These are phyloP conservation scores for Drosophila micromelanica DNA, from an alignment of 1,140 invertebrate genomes.

Conservation along the genomic window DNA sequence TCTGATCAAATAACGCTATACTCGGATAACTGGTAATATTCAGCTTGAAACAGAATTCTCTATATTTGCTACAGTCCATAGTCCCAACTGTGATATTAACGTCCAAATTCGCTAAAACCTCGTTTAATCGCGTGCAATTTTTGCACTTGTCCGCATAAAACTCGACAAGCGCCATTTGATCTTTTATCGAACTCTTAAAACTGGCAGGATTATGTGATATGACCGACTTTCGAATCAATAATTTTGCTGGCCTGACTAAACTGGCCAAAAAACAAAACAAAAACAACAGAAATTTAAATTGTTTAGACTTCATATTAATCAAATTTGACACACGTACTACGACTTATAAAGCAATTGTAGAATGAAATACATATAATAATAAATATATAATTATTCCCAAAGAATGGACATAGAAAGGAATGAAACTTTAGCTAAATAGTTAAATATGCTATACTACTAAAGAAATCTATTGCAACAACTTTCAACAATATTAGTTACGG, in stretches of 20 bases:
- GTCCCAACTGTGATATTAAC: background rate
- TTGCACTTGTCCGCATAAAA: background rate
- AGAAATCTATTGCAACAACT: too few species aligned
- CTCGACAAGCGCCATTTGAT: background rate
- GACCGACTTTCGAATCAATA: background rate
- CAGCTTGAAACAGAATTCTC: background rate
- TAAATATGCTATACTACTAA: too few species aligned
- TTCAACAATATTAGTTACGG: too few species aligned
- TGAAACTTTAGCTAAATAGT: too few species aligned
- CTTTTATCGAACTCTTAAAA: background rate
- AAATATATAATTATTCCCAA: too few species aligned
- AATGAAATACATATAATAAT: too few species aligned
- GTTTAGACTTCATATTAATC: background rate
- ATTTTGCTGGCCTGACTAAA: background rate
- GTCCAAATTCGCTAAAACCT: background rate
- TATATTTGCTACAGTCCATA: background rate
- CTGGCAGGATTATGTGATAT: background rate
- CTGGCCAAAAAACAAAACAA: background rate
- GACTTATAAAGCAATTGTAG: background rate
- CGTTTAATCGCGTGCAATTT: background rate
- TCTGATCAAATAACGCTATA: background rate
- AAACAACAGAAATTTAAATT: background rate
- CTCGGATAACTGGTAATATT: slow-evolving; percentile 14
- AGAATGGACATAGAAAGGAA: too few species aligned
- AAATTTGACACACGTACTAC: background rate